These are phyloP conservation scores for Melitaea athalia DNA, from an alignment of 2,888 invertebrate species.

Conservation along the genomic window DNA sequence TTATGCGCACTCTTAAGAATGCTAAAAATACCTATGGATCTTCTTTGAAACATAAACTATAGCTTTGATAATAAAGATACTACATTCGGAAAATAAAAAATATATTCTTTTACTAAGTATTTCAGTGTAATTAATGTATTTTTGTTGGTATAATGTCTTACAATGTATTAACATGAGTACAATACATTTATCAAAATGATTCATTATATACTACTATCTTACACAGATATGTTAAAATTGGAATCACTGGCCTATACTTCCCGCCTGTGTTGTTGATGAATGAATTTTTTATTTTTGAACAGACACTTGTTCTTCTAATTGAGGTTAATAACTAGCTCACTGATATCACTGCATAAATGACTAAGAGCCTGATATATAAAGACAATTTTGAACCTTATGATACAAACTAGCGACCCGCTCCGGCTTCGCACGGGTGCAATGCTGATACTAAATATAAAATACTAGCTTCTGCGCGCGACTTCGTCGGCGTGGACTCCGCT, in stretches of 20 bases:
- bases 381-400: constrained; percentile 51
- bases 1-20: too few species aligned
- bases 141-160: constrained; percentile 29
- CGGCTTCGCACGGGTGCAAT: too few species aligned
- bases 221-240: constrained; percentile 50
- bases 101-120: not conserved
- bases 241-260: constrained; percentile 52
- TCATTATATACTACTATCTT: constrained; percentile 48
- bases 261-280: constrained; percentile 46
- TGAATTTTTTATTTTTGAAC: constrained; percentile 59
- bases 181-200: constrained; percentile 45
- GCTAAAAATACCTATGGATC: too few species aligned
- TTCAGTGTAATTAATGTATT: not conserved
- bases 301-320: constrained; percentile 63
- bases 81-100: not conserved
- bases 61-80: too few species aligned
- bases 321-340: constrained; percentile 61
- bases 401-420: not conserved
- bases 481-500: too few species aligned
- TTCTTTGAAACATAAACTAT: too few species aligned
- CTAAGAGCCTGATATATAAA: constrained; percentile 26
- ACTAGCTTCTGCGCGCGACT: too few species aligned
- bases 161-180: constrained; percentile 28
- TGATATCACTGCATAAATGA: constrained; percentile 45
- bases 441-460: too few species aligned